Evolutionary conservation across 1,140 invertebrate genomes (phyloP), one percentile per base, ranked within the genome.

Genomic region (Drosophila bocqueti): DNA sequence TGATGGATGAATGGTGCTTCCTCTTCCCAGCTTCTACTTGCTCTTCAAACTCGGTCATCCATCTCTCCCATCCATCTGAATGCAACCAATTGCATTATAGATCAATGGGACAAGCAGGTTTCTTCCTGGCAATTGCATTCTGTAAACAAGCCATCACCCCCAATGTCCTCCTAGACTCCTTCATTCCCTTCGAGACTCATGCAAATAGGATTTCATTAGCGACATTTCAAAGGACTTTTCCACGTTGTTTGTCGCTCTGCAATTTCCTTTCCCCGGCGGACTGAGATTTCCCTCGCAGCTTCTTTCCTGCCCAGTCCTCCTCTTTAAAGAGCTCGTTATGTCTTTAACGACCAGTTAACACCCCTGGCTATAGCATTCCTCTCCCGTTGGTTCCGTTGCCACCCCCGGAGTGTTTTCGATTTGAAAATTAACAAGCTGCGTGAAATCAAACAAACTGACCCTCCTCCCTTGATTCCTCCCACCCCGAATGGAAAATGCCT

Each of bases 171-270:
- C 2, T 10, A 10, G 11, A 5, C 9, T n/a, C 8, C 18, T 31
- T 21, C 47, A 9, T 15, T 40, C 47, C 29, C 11, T 15, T 0
- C 6, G 18, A 9, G 47, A 15, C 46, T 42, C 29, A 61, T 83
- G 74, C 77, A 83, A 89, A 89, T 89, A 67, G 73, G 72, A 87
- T 87, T 83, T 83, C 84, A 87, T 87, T 87, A 87, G 68, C 77
- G 73, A 87, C 81, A 89, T 68, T 79, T 87, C 72, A 80, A 81
- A 80, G 73, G 61, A 64, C 49, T 71, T 71, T 80, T 87, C 76
- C 77, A 68, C 71, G 60, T 71, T 76, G 73, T 59, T 83, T 72
- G 58, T 71, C 58, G 63, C 68, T 75, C 69, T 66, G 54, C 64
- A 61, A 66, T 69, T 80, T 80, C 64, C 57, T 66, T 50, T 63